These are phyloP conservation scores for Plectus sambesii DNA, from an alignment of 1,140 invertebrate genomes.

Conservation along the genomic window DNA sequence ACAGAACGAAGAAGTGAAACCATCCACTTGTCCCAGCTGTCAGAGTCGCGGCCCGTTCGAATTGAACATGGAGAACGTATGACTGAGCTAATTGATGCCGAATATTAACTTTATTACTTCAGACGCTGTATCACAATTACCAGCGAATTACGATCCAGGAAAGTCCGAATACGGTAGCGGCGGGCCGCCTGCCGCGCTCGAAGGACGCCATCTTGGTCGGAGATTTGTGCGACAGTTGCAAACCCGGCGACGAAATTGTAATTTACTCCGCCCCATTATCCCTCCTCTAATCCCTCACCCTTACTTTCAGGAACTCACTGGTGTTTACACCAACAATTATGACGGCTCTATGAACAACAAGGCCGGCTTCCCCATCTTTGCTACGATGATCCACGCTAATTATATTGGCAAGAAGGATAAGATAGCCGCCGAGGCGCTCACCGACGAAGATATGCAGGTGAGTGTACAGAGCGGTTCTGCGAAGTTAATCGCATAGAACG, in stretches of 20 bases:
- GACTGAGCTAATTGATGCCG: constrained; percentile 20
- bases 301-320: constrained; percentile 54
- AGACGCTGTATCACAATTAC: constrained; percentile 96
- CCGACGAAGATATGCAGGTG: constrained; percentile 93
- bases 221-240: constrained; percentile 88
- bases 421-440: constrained; percentile 73
- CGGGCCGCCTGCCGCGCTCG: constrained; percentile 88
- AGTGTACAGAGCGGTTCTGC: too few species aligned
- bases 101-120: constrained; percentile 42
- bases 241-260: constrained; percentile 93
- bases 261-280: constrained; percentile 46
- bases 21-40: constrained; percentile 91
- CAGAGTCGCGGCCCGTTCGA: constrained; percentile 86
- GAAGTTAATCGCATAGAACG: too few species aligned
- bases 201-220: constrained; percentile 90
- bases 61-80: constrained; percentile 62
- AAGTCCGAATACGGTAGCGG: constrained; percentile 69
- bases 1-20: constrained; percentile 82
- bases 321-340: constrained; percentile 93
- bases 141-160: constrained; percentile 96
- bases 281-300: not conserved
- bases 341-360: constrained; percentile 89
- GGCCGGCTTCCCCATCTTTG: constrained; percentile 88
- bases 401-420: constrained; percentile 84
- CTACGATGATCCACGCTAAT: constrained; percentile 92